Evolutionary conservation across 2,888 invertebrate species (phyloP), one percentile per base, ranked within the genome.

Genomic region (Polylopha cassiicola): DNA sequence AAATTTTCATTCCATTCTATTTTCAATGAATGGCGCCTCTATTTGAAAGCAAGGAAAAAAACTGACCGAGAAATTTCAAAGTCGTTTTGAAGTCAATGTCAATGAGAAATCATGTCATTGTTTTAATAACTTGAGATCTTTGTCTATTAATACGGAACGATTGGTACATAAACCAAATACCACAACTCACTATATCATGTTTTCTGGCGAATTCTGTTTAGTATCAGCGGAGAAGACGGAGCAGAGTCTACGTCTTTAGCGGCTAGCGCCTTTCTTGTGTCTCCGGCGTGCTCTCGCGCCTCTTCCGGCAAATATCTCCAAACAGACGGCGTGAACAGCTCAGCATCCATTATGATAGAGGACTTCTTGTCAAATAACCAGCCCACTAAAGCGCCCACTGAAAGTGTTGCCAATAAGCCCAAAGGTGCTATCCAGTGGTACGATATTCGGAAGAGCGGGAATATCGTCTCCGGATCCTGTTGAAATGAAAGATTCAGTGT

Each of bases 401-500:
- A 38, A 10, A 94, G 59, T 0, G 92, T 92, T 0, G 90, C 87
- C 0, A 87, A 31, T 0, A 92, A 86, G 0, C 94, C 94, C 32
- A 93, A 80, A 0, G 92, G 91, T 21, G 93, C 91, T 42, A 94
- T 91, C 94, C 94, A 94, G 65, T 93, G 90, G 69, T 93, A 95
- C 0, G 94, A 94, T 26, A 95, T 60, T 5, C 92, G 89, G 74
- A 93, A 94, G 7, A 94, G 65, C 0, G 92, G 91, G 66, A 93
- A 94, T 28, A 91, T 85, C 18, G 68, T 59, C 50, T 72, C 69
- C 3, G 86, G 78, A 34, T 80, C 74, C 72, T 86, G 73, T 39
- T 27, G 14, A 13, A 4, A 9, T 23, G 4, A 4, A 5, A 23
- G 3, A 23, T 5, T 23, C 4, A 23, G 4, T 5, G 23, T 29